A percentile compares a stretch with the other conserved stretches of the same genome.
Evolutionary conservation across 2,113 vertebrate species (phyloP).

Genomic region (Prolemur simus): DNA sequence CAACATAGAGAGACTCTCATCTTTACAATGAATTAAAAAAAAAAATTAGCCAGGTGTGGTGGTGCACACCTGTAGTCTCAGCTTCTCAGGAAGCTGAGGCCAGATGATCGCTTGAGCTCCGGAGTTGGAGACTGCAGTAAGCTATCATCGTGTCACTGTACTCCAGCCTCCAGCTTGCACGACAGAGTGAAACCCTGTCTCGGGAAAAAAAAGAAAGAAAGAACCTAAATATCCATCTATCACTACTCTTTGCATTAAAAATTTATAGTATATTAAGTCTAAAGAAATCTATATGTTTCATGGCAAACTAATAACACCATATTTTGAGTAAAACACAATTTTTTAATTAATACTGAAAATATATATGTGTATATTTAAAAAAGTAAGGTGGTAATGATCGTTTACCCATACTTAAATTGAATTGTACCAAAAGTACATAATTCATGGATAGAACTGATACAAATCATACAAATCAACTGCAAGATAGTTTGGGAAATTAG

Average conservation of each 20-base stretch:
- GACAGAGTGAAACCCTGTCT: too few relatives aligned
- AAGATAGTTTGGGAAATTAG: neutral
- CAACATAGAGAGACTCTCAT: too few relatives aligned
- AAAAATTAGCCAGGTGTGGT: too few relatives aligned
- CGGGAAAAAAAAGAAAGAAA: neutral
- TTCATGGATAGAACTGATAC: neutral
- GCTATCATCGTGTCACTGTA: too few relatives aligned
- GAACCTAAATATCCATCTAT: neutral
- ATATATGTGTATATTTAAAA: neutral
- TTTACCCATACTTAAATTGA: neutral
- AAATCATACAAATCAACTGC: neutral
- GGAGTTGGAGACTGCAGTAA: too few relatives aligned
- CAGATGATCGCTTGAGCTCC: too few relatives aligned
- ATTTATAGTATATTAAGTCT: neutral
- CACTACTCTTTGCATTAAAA: neutral
- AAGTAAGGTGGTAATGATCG: neutral
- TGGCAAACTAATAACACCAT: neutral
- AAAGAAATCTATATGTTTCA: neutral
- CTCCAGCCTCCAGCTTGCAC: too few relatives aligned
- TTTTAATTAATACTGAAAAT: neutral
- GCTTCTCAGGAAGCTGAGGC: too few relatives aligned
- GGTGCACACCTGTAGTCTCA: too few relatives aligned
- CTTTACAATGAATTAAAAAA: too few relatives aligned
- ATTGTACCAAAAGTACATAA: neutral
- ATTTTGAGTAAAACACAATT: neutral